Evolutionary conservation across 2,888 invertebrate species (phyloP).

Genomic region (Unio pictorum): DNA sequence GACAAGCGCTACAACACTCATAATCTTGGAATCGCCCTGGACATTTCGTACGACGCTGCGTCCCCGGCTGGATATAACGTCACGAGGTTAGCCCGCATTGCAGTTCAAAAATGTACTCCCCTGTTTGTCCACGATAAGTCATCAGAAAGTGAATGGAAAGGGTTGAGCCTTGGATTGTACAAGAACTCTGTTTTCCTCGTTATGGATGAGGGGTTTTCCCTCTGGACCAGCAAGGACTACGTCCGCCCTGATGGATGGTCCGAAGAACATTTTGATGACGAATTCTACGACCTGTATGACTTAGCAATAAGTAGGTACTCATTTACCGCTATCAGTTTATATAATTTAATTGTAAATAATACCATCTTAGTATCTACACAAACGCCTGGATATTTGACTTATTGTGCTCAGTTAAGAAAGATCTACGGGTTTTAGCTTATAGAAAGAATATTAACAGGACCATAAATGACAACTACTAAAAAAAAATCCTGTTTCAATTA

Average conservation of each 20-base stretch:
- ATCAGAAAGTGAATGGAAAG: background rate
- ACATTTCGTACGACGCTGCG: slow-evolving; percentile 28
- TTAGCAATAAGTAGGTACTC: slow-evolving; percentile 36
- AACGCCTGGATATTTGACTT: too few relatives aligned
- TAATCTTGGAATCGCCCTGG: slow-evolving; percentile 44
- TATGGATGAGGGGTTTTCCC: slow-evolving; percentile 36
- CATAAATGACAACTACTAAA: too few relatives aligned
- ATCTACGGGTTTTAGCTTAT: too few relatives aligned
- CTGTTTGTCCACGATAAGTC: slow-evolving; percentile 33
- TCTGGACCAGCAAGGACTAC: slow-evolving; percentile 26
- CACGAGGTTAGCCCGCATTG: slow-evolving; percentile 31
- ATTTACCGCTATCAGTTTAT: background rate
- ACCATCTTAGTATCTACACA: too few relatives aligned
- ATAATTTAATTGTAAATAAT: too few relatives aligned
- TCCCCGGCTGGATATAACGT: slow-evolving; percentile 4
- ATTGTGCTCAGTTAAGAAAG: too few relatives aligned
- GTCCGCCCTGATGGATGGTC: slow-evolving; percentile 19
- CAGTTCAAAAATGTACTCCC: slow-evolving; percentile 48
- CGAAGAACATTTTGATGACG: slow-evolving; percentile 15
- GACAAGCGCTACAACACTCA: slow-evolving; percentile 47
- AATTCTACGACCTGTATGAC: slow-evolving; percentile 25
- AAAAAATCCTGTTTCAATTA: too few relatives aligned
- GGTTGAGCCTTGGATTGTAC: slow-evolving; percentile 48
- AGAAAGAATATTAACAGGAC: too few relatives aligned
- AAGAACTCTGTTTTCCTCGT: slow-evolving; percentile 46